A percentile compares a stretch with the other conserved stretches of the same genome.
These are phyloP conservation scores for Zelostemma sp. DNA, from an alignment of 1,140 invertebrate species.

Conservation along the genomic window DNA sequence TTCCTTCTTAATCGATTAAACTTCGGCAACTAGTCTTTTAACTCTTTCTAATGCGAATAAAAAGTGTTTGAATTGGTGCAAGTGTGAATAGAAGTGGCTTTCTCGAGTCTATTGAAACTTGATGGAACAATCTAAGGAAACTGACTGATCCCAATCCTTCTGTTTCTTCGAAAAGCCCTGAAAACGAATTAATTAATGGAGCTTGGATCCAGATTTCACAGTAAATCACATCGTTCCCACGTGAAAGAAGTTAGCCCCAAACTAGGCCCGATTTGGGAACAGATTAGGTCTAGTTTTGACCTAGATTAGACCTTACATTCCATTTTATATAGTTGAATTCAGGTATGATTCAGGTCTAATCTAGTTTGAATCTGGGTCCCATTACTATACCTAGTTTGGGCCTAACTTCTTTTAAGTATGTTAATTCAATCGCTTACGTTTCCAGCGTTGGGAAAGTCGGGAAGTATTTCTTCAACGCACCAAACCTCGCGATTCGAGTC, in stretches of 20 bases:
- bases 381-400: too few species aligned
- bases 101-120: conserved; percentile 48
- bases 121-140: conserved; percentile 58
- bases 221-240: too few species aligned
- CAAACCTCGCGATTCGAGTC: conserved; percentile 44
- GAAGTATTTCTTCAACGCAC: conserved; percentile 61
- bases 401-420: too few species aligned
- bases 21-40: neutral
- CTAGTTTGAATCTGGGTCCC: too few species aligned
- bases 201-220: too few species aligned
- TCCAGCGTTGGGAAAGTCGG: conserved; percentile 58
- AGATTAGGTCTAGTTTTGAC: too few species aligned
- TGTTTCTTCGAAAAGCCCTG: conserved; percentile 67
- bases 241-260: too few species aligned
- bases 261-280: too few species aligned
- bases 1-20: neutral
- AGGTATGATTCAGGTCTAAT: too few species aligned
- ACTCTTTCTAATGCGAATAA: conserved; percentile 5
- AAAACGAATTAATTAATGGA: too few species aligned
- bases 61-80: conserved; percentile 4
- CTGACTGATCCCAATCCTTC: conserved; percentile 64
- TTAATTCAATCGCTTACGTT: conserved; percentile 50
- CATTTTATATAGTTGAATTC: too few species aligned
- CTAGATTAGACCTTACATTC: too few species aligned
- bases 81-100: conserved; percentile 4